Evolutionary conservation across 2,797 vertebrate genomes (phyloP), one percentile per base, ranked within the genome.

Genomic region (Caiman crocodilus): DNA sequence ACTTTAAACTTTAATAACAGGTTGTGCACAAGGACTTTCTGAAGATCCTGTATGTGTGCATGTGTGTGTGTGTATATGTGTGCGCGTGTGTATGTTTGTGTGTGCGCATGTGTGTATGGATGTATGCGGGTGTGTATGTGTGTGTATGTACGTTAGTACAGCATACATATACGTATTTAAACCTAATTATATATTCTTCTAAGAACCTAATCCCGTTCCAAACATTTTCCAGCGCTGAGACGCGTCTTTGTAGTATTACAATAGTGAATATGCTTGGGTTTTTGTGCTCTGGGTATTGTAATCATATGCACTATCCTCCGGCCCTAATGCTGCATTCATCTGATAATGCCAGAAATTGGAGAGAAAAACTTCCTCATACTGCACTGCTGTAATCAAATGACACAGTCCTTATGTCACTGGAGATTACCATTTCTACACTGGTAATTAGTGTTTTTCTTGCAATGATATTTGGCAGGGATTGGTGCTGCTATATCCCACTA

Each of bases 81-180:
- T 42, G 42, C 11, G 42, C 11, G 42, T 50, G 42, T 50, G 42
- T 50, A 10, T 50, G 42, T 50, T 9, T 50, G 42, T 50, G 55
- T 50, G 3, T 2, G 2, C 11, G 35, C 35, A 5, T 42, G 42
- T 9, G 8, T 8, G 8, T 42, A 9, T 42, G 42, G 6, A 42
- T 8, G 9, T 42, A 42, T 42, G 42, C 3, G 42, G 9, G 42
- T 50, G 42, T 50, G 42, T 50, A 10, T 50, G 42, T 50, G 42
- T 50, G 42, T 50, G 55, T 50, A 3, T 2, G 2, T 50, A 50
- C 3, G n/a, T 26, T 59, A 14, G 2, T 3, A n/a, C 1, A 16
- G 32, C 0, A 3, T 50, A 63, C 8, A 0, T 12, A 26, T 0
- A 7, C 17, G 4, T 0, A 1, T 17, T 90, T 18, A 63, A 67